These are phyloP conservation scores for Megaceryle maxima DNA, from an alignment of 2,113 vertebrate species.

Conservation along the genomic window DNA sequence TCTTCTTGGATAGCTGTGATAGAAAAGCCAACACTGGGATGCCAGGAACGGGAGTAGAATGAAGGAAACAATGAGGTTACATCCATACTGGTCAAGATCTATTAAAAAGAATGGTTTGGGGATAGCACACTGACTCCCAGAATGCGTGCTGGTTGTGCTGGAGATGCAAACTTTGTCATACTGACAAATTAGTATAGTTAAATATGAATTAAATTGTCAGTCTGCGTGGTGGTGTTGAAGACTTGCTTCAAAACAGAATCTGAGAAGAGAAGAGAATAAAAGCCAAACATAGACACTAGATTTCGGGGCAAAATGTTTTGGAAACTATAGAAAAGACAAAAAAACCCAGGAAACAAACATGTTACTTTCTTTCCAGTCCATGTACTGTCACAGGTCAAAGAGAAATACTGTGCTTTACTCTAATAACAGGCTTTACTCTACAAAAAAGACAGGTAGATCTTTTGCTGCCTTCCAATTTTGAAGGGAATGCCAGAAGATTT, in stretches of 20 bases:
- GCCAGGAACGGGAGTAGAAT: not conserved
- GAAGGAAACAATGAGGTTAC: not conserved
- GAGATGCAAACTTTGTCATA: not conserved
- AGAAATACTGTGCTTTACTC: not conserved
- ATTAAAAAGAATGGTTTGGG: not conserved
- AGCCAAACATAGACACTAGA: not conserved
- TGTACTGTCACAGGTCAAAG: not conserved
- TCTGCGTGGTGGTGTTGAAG: not conserved
- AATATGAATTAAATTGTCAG: not conserved
- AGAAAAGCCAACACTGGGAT: not conserved
- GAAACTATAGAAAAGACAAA: not conserved
- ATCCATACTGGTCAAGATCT: not conserved
- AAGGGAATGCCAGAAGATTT: not conserved
- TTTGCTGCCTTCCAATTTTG: not conserved
- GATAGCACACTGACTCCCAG: not conserved
- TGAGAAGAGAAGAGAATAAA: not conserved
- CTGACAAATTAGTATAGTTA: not conserved
- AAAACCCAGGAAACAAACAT: not conserved
- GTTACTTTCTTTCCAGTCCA: not conserved
- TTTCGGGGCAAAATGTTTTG: not conserved
- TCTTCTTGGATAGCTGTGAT: not conserved
- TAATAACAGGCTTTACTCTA: not conserved
- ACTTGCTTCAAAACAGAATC: not conserved
- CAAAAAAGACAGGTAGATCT: not conserved
- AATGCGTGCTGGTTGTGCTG: rapidly evolving